A percentile compares a stretch with the other conserved stretches of the same genome.
Evolutionary conservation across 1,140 invertebrate genomes (phyloP).

Genomic region (Lanistes nyassanus): DNA sequence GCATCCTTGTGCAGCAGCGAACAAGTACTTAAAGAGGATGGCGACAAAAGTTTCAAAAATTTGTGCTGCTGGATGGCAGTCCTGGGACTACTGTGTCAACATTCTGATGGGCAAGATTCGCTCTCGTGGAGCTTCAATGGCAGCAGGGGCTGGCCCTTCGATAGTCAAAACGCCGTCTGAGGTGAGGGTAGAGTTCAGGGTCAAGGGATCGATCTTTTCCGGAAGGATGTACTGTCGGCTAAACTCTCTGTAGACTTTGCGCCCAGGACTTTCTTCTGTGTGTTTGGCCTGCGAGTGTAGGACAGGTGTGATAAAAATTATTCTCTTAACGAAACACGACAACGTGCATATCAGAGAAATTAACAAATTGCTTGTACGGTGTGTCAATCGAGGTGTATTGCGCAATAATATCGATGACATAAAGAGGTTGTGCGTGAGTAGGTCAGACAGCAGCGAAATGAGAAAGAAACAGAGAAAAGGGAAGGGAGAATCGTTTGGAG

Average conservation of each 20-base stretch:
- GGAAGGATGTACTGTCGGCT: conserved; percentile 59
- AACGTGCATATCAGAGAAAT: no score
- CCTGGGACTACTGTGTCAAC: conserved; percentile 14
- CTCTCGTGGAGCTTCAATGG: conserved; percentile 50
- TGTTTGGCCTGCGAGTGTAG: conserved; percentile 52
- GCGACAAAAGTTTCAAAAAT: background rate
- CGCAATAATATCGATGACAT: no score
- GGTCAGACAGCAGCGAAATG: no score
- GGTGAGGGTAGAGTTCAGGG: conserved; percentile 56
- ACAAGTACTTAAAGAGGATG: background rate
- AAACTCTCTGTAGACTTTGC: conserved; percentile 59
- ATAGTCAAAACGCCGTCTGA: conserved; percentile 62
- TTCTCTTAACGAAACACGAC: no score
- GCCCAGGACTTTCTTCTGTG: conserved; percentile 49
- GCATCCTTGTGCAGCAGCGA: background rate
- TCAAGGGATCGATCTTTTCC: conserved; percentile 54
- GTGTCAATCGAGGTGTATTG: no score
- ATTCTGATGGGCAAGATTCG: conserved; percentile 55
- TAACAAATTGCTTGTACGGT: no score
- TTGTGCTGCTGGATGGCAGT: background rate
- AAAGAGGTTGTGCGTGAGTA: no score
- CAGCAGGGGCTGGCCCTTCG: conserved; percentile 56
- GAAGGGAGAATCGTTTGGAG: no score
- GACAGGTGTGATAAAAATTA: no score
- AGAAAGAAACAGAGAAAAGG: no score